These are phyloP conservation scores for Papilio polytes DNA, from an alignment of 1,140 invertebrate genomes.

Conservation along the genomic window DNA sequence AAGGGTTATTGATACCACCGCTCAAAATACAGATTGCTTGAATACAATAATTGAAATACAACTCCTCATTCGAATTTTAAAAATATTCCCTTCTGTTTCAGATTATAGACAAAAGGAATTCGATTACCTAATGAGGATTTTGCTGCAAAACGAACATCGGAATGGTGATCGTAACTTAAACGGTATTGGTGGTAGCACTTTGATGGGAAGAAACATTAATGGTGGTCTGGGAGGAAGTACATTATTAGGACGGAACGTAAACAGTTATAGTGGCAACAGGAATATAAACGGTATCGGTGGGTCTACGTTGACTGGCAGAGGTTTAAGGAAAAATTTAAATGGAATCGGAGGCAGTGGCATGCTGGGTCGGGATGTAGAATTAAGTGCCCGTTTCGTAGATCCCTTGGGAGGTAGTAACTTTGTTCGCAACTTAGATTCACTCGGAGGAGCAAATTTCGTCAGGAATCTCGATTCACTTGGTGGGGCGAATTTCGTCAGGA, in stretches of 20 bases:
- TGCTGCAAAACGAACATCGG: slow-evolving; percentile 62
- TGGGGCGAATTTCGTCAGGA: slow-evolving; percentile 74
- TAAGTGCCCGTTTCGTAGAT: slow-evolving; percentile 76
- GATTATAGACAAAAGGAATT: slow-evolving; percentile 65
- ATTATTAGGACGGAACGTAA: slow-evolving; percentile 49
- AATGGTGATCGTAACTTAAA: slow-evolving; percentile 59
- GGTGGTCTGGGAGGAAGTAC: slow-evolving; percentile 52
- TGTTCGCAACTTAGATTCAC: slow-evolving; percentile 71
- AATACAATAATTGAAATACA: slow-evolving; percentile 28
- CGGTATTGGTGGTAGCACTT: slow-evolving; percentile 56
- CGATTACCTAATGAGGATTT: slow-evolving; percentile 65
- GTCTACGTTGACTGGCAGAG: slow-evolving; percentile 49
- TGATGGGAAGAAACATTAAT: slow-evolving; percentile 60
- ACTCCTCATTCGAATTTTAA: not conserved
- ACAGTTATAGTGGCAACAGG: slow-evolving; percentile 32
- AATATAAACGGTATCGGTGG: slow-evolving; percentile 51
- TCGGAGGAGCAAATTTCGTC: slow-evolving; percentile 75
- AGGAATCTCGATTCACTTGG: slow-evolving; percentile 77
- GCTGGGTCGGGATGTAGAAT: slow-evolving; percentile 57
- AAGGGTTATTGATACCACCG: not conserved
- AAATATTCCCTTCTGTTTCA: slow-evolving; percentile 57
- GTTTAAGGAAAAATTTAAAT: slow-evolving; percentile 57
- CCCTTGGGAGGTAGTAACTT: slow-evolving; percentile 76
- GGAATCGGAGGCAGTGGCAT: slow-evolving; percentile 60
- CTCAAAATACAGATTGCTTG: not conserved